These are phyloP conservation scores for Brachypterus glaber DNA, from an alignment of 2,888 invertebrate genomes.

Conservation along the genomic window DNA sequence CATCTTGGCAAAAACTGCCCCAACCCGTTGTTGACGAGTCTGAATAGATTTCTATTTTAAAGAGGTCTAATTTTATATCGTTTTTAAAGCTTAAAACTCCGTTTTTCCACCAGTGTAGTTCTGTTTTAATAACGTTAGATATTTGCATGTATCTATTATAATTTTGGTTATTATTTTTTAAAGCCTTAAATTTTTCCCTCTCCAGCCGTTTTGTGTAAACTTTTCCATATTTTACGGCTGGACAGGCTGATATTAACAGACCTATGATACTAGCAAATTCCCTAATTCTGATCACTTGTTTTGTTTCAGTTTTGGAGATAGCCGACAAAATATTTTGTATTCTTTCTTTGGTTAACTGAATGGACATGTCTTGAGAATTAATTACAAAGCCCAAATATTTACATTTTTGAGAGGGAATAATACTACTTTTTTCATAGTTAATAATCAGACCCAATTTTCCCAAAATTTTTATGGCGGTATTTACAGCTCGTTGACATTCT, in stretches of 20 bases:
- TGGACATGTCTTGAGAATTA: conserved; percentile 9
- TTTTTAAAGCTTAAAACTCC: too few species aligned
- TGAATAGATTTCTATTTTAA: conserved; percentile 11
- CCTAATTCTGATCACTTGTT: not conserved
- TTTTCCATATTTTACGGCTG: too few species aligned
- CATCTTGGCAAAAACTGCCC: conserved; percentile 8
- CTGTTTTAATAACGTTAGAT: not conserved
- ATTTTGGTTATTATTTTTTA: too few species aligned
- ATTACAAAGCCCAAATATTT: conserved; percentile 10
- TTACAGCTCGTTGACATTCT: not conserved
- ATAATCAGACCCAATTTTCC: conserved; percentile 10
- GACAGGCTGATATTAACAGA: conserved; percentile 4
- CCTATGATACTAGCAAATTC: conserved; percentile 3
- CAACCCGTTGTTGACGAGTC: conserved; percentile 14
- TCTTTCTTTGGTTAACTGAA: conserved; percentile 3
- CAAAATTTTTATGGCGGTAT: conserved; percentile 5
- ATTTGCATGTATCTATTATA: conserved; percentile 3
- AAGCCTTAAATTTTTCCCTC: too few species aligned
- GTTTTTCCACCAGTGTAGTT: conserved; percentile 6
- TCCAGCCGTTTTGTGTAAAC: too few species aligned
- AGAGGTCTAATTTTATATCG: too few species aligned
- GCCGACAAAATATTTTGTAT: conserved; percentile 2
- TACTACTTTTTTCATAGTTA: conserved; percentile 11
- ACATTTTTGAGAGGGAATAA: too few species aligned
- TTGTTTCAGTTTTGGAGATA: conserved; percentile 5